phyloP scores from a whole-genome alignment of 2,888 invertebrate genomes.

The Phragmatobia fuliginosa region DNA sequence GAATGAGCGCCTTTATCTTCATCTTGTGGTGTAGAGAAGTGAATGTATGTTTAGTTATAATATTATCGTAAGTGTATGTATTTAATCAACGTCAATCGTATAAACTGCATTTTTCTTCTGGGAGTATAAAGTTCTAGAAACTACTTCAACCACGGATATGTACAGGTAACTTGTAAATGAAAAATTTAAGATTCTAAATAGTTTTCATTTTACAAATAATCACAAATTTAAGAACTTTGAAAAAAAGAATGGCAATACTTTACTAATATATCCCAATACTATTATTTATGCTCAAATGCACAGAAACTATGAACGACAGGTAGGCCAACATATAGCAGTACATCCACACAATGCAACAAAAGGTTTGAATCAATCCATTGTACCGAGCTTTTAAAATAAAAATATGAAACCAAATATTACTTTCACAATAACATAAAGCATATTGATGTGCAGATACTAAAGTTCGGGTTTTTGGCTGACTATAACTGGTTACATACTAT shows the following conservation, averaged over 20 bases:
- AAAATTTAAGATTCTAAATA: no score
- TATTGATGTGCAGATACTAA: no score
- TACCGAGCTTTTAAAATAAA: neutral
- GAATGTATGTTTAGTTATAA: conserved; percentile 2
- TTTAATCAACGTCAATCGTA: neutral
- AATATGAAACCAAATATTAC: neutral
- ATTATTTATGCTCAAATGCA: neutral
- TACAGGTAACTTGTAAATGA: neutral
- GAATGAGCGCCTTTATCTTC: conserved; percentile 37
- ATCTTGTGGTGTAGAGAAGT: neutral
- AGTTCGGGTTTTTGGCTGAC: no score
- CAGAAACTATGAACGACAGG: neutral
- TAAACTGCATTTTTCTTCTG: no score
- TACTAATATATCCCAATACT: neutral
- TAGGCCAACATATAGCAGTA: neutral
- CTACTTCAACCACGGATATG: neutral
- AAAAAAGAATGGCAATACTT: neutral
- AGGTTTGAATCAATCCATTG: neutral
- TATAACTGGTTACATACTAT: no score
- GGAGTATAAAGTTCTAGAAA: neutral
- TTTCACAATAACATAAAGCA: neutral
- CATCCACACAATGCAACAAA: neutral
- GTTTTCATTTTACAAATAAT: neutral
- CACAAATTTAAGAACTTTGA: neutral
- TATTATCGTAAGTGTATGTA: conserved; percentile 6